phyloP scores from a whole-genome alignment of 2,888 invertebrate species.

The Smittia sp. region DNA sequence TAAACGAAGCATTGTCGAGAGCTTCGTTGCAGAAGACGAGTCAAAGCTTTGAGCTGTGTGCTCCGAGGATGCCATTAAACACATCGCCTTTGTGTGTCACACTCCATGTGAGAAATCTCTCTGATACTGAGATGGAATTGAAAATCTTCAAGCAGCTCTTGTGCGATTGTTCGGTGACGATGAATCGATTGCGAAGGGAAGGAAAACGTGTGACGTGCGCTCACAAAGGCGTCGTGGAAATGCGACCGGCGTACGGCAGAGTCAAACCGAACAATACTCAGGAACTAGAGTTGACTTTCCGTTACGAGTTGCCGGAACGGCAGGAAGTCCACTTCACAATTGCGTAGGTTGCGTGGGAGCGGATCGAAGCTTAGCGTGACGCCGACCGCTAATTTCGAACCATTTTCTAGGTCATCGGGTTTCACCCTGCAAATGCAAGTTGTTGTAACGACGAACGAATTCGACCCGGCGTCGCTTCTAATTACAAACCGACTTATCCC shows the following conservation, averaged over 20 bases:
- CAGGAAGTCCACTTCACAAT: neutral
- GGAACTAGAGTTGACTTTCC: neutral
- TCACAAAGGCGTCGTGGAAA: neutral
- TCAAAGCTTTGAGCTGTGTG: neutral
- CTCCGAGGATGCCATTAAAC: neutral
- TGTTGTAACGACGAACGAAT: neutral
- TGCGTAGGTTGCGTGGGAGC: neutral
- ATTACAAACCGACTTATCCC: slow-evolving; percentile 4
- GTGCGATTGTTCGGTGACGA: slow-evolving; percentile 1
- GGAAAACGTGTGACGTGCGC: neutral
- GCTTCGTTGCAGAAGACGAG: too few relatives aligned
- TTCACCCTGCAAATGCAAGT: neutral
- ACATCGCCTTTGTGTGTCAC: neutral
- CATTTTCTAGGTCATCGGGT: neutral
- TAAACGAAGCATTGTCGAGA: too few relatives aligned
- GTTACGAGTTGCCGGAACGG: neutral
- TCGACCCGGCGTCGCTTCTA: neutral
- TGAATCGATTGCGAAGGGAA: neutral
- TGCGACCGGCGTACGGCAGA: neutral
- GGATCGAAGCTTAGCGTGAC: too few relatives aligned
- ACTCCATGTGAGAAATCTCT: neutral
- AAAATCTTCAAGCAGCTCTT: slow-evolving; percentile 6
- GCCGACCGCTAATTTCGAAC: neutral
- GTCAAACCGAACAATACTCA: neutral
- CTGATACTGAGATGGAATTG: neutral